Evolutionary conservation across 2,797 vertebrate species (phyloP), one percentile per base, ranked within the genome.

Genomic region (Sebastes taczanowskii): DNA sequence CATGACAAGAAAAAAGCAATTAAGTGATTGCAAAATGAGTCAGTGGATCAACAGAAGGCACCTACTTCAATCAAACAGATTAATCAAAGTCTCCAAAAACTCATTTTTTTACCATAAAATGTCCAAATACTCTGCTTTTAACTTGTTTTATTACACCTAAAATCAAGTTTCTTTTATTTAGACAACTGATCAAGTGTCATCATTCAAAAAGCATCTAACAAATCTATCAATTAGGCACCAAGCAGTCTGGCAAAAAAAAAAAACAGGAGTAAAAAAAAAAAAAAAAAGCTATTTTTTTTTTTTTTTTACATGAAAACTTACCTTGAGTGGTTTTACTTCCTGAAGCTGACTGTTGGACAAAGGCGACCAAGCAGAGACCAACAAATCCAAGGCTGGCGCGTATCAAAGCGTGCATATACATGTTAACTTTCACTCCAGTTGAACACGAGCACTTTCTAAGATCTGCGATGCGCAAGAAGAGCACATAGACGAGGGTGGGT

Each of bases 281-380:
- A 29, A 18, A 64, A 69, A 46, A 38, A 13, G 65, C n/a, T 42
- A 29, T 76, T 73, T 73, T 80, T 56, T 76, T 73, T 73, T 80
- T 56, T 70, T 38, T 75, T 79, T 53, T 52, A 80, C 71, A 77
- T 69, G 76, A 82, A 90, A 93, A 93, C 97, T 98, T 98, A 99
- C 98, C 98, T 97, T 97, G 98, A 89, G 93, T 90, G 86, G 93
- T 92, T 96, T 95, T 97, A 96, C 95, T 96, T 92, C 96, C 96
- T 94, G 96, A 95, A 79, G 96, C 96, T 86, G 96, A 93, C 93
- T 95, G 95, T 88, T 96, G 96, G 95, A 99, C 96, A 95, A 98
- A 95, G 94, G 94, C 94, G 86, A 98, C 92, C 95, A 97, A 88
- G 93, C 96, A 97, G 91, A 97, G 94, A 94, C 94, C 96, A 80